phyloP scores from a whole-genome alignment of 1,140 invertebrate genomes.

The Plodia interpunctella region DNA sequence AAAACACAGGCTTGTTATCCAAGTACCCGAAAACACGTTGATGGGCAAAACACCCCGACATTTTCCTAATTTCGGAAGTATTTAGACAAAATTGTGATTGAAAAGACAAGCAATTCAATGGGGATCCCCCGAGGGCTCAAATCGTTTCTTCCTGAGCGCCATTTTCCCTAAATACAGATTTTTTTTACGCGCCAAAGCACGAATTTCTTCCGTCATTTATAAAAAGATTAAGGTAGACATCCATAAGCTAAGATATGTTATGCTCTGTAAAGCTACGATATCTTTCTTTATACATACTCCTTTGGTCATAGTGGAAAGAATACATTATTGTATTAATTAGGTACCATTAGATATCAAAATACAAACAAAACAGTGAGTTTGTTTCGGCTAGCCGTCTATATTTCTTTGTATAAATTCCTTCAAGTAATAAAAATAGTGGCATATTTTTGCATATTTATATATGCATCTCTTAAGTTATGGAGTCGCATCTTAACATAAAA shows the following conservation, averaged over 20 bases:
- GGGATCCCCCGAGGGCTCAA: neutral
- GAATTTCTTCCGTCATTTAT: neutral
- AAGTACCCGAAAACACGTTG: neutral
- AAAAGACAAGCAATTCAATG: slow-evolving; percentile 4
- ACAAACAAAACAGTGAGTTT: too few species aligned
- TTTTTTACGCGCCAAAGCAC: slow-evolving; percentile 2
- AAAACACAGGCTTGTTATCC: too few species aligned
- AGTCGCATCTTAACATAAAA: neutral
- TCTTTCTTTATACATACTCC: too few species aligned
- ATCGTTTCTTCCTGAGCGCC: neutral
- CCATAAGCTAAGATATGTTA: neutral
- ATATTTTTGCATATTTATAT: too few species aligned
- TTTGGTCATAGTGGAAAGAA: too few species aligned
- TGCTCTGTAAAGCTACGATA: too few species aligned
- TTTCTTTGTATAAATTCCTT: too few species aligned
- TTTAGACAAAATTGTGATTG: slow-evolving; percentile 2
- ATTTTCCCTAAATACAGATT: slow-evolving; percentile 6
- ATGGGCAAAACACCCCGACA: neutral
- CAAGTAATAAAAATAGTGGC: too few species aligned
- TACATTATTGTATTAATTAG: too few species aligned
- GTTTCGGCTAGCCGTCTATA: too few species aligned
- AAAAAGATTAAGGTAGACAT: neutral
- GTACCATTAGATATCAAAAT: too few species aligned
- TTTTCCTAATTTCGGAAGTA: neutral
- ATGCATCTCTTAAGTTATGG: neutral